Base-by-base conservation (phyloP, 2,888 invertebrate species). In the Stenurella melanura region DNA sequence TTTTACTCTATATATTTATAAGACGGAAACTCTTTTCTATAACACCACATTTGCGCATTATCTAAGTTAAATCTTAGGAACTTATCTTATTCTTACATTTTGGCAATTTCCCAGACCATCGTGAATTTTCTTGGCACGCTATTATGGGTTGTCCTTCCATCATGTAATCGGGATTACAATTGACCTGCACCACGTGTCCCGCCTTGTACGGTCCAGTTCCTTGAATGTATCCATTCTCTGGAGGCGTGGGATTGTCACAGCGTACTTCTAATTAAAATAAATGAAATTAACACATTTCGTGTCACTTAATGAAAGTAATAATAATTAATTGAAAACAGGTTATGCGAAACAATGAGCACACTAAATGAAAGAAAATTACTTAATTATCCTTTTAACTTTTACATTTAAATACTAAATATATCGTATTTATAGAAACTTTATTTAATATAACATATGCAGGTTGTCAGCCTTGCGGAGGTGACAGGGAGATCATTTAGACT, bases 131-230 rank as follows among this genome's bases (percentile, higher is more conserved):
- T 90, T 96, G 96, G 89, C 97, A 97, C 21, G 96, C 95, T 69
- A 96, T 93, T 82, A 96, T 96, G n/a, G 96, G 96, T 83, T 95
- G 93, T 1, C 97, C 97, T 88, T 96, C 96, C 92, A 97, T 94
- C 92, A 97, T 96, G 89, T 94, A 96, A 83, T 96, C 96, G 10
- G 95, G 94, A 89, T 96, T 94, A 89, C 97, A 97, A 87, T 95
- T 95, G 91, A 96, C 96, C 88, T 96, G 95, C 30, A 96, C 93
- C 70, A 96, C 94, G 89, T 96, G 96, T 0, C 96, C 96, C 12
- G 96, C 95, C 81, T 95, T 93, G 90, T 94, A 96, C 10, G 95
- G 95, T 0, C 94, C 94, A 21, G 92, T 93, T 15, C 95, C 95
- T 85, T 95, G 94, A 76, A 95, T 93, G 89, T 95, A 95, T 68